Conservation (phyloP, 2,888 invertebrate genomes). For the Sarcophaga caerulescens region DNA sequence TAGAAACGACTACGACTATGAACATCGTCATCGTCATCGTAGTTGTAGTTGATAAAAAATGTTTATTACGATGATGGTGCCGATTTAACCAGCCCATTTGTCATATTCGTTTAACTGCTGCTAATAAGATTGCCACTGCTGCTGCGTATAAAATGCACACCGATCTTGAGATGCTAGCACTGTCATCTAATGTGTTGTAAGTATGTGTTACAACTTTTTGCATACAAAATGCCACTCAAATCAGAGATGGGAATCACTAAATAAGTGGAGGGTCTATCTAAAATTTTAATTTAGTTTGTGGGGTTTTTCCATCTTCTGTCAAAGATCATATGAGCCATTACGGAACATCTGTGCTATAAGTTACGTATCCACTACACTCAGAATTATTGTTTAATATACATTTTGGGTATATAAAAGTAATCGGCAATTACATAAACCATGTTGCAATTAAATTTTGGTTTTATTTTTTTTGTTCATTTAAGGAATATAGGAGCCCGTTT, state of each 20-base stretch:
- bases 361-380: too few species aligned
- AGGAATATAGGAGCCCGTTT: too few species aligned
- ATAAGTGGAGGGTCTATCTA: not conserved
- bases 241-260: not conserved
- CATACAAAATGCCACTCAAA: not conserved
- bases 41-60: constrained; percentile 42
- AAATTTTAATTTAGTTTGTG: too few species aligned
- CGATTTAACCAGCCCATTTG: constrained; percentile 65
- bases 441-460: too few species aligned
- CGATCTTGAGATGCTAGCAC: not conserved
- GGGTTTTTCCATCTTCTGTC: too few species aligned
- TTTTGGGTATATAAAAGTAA: too few species aligned
- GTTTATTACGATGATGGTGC: constrained; percentile 53
- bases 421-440: too few species aligned
- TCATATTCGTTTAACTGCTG: constrained; percentile 61
- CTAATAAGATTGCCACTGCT: not conserved
- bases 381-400: too few species aligned
- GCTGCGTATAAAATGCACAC: not conserved
- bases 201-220: not conserved
- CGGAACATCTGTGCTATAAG: too few species aligned
- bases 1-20: not conserved
- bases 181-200: not conserved
- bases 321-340: too few species aligned
- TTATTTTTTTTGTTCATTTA: too few species aligned
- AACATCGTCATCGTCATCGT: not conserved